Base-by-base conservation (phyloP, 1,140 invertebrate species). In the Octopus sinensis region DNA sequence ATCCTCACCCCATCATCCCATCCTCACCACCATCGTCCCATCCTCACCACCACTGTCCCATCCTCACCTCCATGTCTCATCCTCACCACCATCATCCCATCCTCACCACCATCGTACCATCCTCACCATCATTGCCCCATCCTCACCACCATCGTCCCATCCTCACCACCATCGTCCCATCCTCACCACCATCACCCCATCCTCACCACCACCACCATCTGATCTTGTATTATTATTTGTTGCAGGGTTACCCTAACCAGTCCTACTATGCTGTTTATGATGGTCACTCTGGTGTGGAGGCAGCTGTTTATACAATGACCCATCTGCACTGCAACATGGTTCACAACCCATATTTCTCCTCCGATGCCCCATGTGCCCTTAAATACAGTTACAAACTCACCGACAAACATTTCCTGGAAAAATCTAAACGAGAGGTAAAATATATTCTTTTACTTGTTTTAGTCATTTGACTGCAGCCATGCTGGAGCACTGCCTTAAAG, bases 241-340 rank as follows among this genome's bases (percentile, higher is more conserved):
- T 78, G 43, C 84, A 89, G 89, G 85, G 85, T 79, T 75, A 91
- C 90, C 84, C 91, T 92, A 86, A 92, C 93, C 87, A 95, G 94
- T 92, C 97, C 94, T 92, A 90, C 91, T 98, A 96, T 92, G 97
- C 95, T 77, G 94, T 99, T 83, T 98, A 97, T 91, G 97, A 98
- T 92, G 97, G 97, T 2, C 97, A 99, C 90, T 95, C 94, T n/a
- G 97, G 97, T 9, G 92, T 94, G 30, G 95, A 97, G 84, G 97
- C 97, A 71, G 96, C 97, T 6, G 93, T 93, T 80, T 98, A 97
- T 92, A 94, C 94, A 86, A 94, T 95, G 56, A 94, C 95, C 76
- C 96, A 98, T 91, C 91, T 98, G 76, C 96, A 97, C 90, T 94
- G 95, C 88, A 94, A 95, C 91, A 91, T 98, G 83, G 93, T 88